Conservation (phyloP, 2,888 invertebrate genomes). For the Amblyteles armatorius region DNA sequence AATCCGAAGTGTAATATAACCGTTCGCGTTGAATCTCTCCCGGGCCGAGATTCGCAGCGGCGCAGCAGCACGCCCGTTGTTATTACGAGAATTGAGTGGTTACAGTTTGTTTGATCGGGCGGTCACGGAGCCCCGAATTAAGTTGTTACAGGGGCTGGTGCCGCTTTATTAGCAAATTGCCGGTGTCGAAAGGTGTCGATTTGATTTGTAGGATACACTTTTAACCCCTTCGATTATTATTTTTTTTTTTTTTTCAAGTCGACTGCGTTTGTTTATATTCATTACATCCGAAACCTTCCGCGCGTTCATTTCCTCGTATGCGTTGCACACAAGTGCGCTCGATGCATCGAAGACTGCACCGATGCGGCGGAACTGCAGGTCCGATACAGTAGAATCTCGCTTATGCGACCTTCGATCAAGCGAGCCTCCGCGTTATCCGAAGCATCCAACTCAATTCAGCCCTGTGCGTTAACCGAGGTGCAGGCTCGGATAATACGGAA, state of each 20-base stretch:
- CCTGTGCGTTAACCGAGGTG: too few relatives aligned
- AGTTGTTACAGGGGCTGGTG: constrained; percentile 76
- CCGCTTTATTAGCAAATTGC: constrained; percentile 79
- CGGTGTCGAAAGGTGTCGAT: constrained; percentile 77
- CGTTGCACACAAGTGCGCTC: background rate
- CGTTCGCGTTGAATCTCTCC: constrained; percentile 29
- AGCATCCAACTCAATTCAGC: too few relatives aligned
- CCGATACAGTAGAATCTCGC: background rate
- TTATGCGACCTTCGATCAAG: too few relatives aligned
- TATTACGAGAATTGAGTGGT: constrained; percentile 80
- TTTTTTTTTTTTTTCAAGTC: constrained; percentile 7
- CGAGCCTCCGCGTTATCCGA: too few relatives aligned
- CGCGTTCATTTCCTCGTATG: background rate
- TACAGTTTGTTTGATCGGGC: constrained; percentile 81
- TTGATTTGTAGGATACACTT: constrained; percentile 78
- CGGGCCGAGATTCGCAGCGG: constrained; percentile 61
- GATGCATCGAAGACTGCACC: constrained; percentile 1
- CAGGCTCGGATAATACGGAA: too few relatives aligned
- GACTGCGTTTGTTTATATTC: constrained; percentile 35
- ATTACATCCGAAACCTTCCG: background rate
- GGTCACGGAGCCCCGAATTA: constrained; percentile 79
- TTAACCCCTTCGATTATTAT: background rate
- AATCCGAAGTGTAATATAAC: constrained; percentile 24
- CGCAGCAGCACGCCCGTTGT: constrained; percentile 64
- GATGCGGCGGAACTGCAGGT: background rate